phyloP scores from a whole-genome alignment of 2,113 vertebrate species.

The Aix galericulata region DNA sequence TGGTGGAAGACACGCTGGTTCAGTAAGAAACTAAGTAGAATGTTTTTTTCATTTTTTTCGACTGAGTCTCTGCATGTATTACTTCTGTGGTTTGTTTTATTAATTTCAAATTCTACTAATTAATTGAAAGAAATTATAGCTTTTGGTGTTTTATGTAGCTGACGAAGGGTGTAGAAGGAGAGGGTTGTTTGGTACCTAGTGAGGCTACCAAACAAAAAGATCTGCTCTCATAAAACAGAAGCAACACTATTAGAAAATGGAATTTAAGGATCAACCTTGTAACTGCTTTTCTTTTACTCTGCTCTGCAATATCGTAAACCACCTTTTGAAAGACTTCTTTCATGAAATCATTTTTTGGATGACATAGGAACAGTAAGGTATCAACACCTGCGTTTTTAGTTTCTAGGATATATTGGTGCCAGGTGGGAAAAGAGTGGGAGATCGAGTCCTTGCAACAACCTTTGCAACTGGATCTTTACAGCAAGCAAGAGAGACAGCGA shows the following conservation, averaged over 20 bases:
- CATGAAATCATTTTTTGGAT: background rate
- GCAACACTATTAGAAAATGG: background rate
- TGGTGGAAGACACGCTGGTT: background rate
- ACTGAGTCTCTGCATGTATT: background rate
- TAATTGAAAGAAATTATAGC: background rate
- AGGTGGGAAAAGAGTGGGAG: constrained; percentile 21
- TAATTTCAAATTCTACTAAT: background rate
- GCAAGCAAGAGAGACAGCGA: constrained; percentile 26
- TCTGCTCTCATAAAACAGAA: background rate
- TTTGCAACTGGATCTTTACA: constrained; percentile 7
- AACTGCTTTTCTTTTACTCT: background rate
- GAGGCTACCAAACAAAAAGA: background rate
- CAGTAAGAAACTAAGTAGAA: background rate
- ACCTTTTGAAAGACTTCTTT: background rate
- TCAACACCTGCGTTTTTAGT: background rate
- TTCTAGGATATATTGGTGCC: background rate
- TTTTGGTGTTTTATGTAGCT: background rate
- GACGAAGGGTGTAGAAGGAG: background rate
- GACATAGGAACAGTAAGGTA: background rate
- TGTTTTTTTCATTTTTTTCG: background rate
- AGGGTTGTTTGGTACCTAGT: background rate
- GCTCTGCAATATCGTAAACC: background rate
- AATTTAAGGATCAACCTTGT: rapidly evolving
- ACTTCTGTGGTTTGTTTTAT: background rate
- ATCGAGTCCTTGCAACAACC: background rate